Evolutionary conservation across 1,140 invertebrate genomes (phyloP).

Genomic region (Pseudoatta argentina): DNA sequence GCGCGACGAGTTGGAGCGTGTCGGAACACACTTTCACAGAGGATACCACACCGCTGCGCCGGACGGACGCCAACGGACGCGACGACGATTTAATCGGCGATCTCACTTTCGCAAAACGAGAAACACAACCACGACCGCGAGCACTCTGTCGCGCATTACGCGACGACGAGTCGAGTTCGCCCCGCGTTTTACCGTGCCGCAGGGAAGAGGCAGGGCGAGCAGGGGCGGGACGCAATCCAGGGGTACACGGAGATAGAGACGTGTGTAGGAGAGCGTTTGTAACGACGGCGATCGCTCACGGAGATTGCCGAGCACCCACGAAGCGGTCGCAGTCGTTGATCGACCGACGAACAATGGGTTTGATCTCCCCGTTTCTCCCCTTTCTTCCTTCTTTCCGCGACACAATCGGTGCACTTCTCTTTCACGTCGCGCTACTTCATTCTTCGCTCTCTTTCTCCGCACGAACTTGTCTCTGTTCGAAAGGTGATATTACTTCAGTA

Average conservation of each 20-base stretch:
- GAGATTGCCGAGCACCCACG: slow-evolving; percentile 72
- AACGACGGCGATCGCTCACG: slow-evolving; percentile 66
- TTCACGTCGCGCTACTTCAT: slow-evolving; percentile 17
- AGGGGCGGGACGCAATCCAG: slow-evolving; percentile 23
- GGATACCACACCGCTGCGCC: neutral
- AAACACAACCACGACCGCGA: slow-evolving; percentile 20
- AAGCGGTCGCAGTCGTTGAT: slow-evolving; percentile 68
- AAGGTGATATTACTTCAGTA: too few species aligned
- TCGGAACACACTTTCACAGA: slow-evolving; percentile 31
- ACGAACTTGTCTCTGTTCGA: too few species aligned
- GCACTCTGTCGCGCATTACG: slow-evolving; percentile 62
- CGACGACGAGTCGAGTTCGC: slow-evolving; percentile 38
- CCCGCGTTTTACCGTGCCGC: slow-evolving; percentile 29
- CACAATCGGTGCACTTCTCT: neutral
- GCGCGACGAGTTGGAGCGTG: slow-evolving; percentile 19
- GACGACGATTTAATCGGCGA: neutral
- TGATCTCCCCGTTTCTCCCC: slow-evolving; percentile 54
- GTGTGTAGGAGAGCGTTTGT: slow-evolving; percentile 35
- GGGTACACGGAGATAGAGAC: slow-evolving; percentile 24
- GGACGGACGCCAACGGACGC: neutral
- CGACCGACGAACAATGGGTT: slow-evolving; percentile 77
- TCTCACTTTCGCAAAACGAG: slow-evolving; percentile 32
- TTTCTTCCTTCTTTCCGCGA: slow-evolving; percentile 42
- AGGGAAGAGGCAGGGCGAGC: neutral
- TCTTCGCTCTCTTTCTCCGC: neutral